Evolutionary conservation across 2,797 vertebrate genomes (phyloP).

Genomic region (Sebastes steindachneri): DNA sequence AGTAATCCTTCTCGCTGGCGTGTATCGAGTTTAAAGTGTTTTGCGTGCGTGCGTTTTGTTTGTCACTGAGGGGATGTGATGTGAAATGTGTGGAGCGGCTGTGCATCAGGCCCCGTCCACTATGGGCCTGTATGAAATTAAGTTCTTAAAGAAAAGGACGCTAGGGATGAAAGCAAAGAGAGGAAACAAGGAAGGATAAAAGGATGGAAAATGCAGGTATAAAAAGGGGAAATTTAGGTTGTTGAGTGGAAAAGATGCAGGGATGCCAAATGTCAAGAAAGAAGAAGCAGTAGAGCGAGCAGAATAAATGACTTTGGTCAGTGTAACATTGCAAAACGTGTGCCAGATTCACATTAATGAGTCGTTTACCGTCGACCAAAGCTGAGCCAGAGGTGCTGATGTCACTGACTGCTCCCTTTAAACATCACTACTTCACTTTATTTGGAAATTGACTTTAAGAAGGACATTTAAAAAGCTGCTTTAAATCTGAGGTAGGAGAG

Average conservation of each 20-base stretch:
- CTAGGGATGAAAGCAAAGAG: not conserved
- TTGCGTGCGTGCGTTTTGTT: slow-evolving; percentile 36
- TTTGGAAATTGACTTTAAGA: slow-evolving; percentile 14
- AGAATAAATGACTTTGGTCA: slow-evolving; percentile 31
- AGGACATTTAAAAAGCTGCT: slow-evolving; percentile 27
- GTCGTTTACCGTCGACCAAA: slow-evolving; percentile 27
- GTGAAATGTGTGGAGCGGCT: slow-evolving; percentile 57
- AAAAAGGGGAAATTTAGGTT: not conserved
- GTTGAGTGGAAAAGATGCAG: not conserved
- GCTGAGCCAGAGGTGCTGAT: slow-evolving; percentile 45
- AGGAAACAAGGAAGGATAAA: not conserved
- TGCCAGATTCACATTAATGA: slow-evolving; percentile 49
- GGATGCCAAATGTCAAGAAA: slow-evolving; percentile 13
- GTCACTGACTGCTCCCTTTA: slow-evolving; percentile 25
- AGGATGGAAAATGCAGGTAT: slow-evolving; percentile 43
- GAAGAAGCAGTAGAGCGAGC: not conserved
- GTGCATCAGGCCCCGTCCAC: slow-evolving; percentile 23
- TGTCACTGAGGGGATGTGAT: slow-evolving; percentile 23
- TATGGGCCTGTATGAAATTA: not conserved
- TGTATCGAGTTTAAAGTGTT: slow-evolving; percentile 46
- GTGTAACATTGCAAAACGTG: slow-evolving; percentile 1
- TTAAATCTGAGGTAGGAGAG: not conserved
- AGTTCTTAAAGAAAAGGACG: slow-evolving; percentile 17
- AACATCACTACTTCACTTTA: slow-evolving; percentile 22
- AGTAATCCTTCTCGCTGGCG: slow-evolving; percentile 1